Conservation (phyloP, 1,140 invertebrate genomes). For the Caerostris darwini region DNA sequence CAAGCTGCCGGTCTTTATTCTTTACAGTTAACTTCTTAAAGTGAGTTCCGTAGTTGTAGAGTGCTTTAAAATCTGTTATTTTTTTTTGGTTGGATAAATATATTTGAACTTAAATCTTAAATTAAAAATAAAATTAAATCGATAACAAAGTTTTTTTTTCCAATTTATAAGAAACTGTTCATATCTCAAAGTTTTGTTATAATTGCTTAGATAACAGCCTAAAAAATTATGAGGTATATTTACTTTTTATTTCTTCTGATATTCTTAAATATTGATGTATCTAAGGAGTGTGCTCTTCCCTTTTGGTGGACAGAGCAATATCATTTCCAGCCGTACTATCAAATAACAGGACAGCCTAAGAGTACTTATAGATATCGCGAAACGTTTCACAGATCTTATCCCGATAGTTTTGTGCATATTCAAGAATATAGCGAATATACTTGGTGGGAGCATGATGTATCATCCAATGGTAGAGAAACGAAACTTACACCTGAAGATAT, state of each 20-base stretch:
- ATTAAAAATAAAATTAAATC: no score
- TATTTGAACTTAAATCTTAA: no score
- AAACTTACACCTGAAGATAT: conserved; percentile 30
- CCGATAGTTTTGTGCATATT: conserved; percentile 61
- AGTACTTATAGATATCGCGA: conserved; percentile 57
- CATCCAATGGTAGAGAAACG: not conserved
- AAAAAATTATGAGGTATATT: not conserved
- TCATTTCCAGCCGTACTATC: conserved; percentile 41
- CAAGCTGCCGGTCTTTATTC: not conserved
- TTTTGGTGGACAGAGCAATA: conserved; percentile 73
- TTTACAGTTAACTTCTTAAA: not conserved
- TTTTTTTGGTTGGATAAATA: not conserved
- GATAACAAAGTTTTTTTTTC: no score
- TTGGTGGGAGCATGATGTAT: conserved; percentile 65
- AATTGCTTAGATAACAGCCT: not conserved
- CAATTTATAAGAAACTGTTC: not conserved
- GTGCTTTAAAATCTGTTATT: not conserved
- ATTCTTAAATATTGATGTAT: conserved; percentile 42
- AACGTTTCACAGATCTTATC: conserved; percentile 45
- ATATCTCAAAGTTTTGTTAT: not conserved
- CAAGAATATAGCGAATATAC: conserved; percentile 74
- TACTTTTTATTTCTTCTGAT: conserved; percentile 8
- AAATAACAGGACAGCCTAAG: conserved; percentile 41
- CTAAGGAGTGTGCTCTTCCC: conserved; percentile 66
- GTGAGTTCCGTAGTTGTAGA: not conserved